A percentile compares a stretch with the other conserved stretches of the same genome.
These are phyloP conservation scores for Thymallus thymallus DNA, from an alignment of 2,113 vertebrate species.

Conservation along the genomic window DNA sequence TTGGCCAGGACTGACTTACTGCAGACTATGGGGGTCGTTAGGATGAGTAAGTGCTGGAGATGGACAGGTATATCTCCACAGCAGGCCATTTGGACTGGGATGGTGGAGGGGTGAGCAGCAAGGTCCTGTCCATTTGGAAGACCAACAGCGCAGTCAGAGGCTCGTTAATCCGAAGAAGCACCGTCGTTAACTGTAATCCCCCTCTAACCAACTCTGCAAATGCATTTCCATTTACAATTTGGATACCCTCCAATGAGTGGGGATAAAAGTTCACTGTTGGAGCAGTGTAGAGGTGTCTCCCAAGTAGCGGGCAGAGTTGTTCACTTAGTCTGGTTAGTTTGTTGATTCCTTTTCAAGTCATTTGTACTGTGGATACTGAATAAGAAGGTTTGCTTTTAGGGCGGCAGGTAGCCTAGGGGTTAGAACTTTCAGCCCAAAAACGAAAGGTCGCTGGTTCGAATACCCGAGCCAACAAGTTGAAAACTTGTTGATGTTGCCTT, in stretches of 20 bases:
- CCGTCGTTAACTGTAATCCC: slow-evolving; percentile 62
- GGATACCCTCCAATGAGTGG: slow-evolving; percentile 67
- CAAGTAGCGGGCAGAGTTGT: slow-evolving; percentile 13
- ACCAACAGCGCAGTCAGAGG: slow-evolving; percentile 73
- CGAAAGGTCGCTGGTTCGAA: too few relatives aligned
- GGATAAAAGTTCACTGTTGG: slow-evolving; percentile 38
- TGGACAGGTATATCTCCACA: slow-evolving; percentile 54
- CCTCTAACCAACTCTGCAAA: slow-evolving; percentile 50
- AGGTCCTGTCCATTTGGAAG: slow-evolving; percentile 73
- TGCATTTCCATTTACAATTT: slow-evolving; percentile 68
- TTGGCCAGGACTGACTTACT: slow-evolving; percentile 67
- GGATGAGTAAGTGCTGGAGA: slow-evolving; percentile 68
- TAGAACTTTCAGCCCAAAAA: too few relatives aligned
- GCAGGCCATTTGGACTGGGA: slow-evolving; percentile 63
- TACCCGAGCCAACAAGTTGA: too few relatives aligned
- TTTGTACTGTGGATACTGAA: slow-evolving; percentile 36
- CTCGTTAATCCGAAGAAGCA: slow-evolving; percentile 70
- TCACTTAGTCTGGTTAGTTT: slow-evolving; percentile 10
- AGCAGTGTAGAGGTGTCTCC: background rate
- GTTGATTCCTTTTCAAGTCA: slow-evolving; percentile 22
- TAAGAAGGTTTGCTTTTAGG: slow-evolving; percentile 19
- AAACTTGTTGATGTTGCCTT: too few relatives aligned
- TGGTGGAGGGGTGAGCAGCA: slow-evolving; percentile 52
- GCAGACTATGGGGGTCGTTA: slow-evolving; percentile 58
- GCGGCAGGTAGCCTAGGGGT: too few relatives aligned